Evolutionary conservation across 2,113 vertebrate species (phyloP).

Genomic region (Heteronetta atricapilla): DNA sequence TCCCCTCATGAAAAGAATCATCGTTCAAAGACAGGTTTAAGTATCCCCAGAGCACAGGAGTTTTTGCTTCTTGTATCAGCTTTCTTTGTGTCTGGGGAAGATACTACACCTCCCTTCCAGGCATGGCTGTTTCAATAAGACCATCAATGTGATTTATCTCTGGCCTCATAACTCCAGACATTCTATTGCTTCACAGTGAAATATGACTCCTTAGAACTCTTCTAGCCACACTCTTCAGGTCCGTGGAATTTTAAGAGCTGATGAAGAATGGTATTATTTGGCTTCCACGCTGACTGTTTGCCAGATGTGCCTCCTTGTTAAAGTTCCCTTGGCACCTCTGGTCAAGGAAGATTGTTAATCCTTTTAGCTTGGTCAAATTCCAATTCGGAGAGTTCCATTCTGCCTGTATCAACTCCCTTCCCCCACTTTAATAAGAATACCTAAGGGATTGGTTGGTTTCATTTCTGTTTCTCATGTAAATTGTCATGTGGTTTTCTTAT

Average conservation of each 20-base stretch:
- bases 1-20: background rate
- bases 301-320: constrained; percentile 32
- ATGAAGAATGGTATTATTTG: constrained; percentile 32
- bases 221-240: background rate
- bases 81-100: constrained; percentile 25
- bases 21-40: constrained; percentile 11
- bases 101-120: constrained; percentile 27
- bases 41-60: background rate
- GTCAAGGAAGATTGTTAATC: constrained; percentile 29
- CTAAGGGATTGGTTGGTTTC: background rate
- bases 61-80: constrained; percentile 32
- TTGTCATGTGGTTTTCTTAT: background rate
- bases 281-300: background rate
- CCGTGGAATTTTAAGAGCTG: constrained; percentile 43
- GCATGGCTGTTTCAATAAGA: constrained; percentile 8
- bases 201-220: constrained; percentile 48
- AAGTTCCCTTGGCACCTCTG: constrained; percentile 34
- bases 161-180: constrained; percentile 55
- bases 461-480: background rate
- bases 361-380: constrained; percentile 59
- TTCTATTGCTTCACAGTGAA: constrained; percentile 43
- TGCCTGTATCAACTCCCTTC: background rate
- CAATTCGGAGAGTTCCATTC: background rate
- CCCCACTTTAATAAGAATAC: background rate
- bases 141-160: constrained; percentile 59